These are phyloP conservation scores for Itoplectis maculator DNA, from an alignment of 2,888 invertebrate species.

Conservation along the genomic window DNA sequence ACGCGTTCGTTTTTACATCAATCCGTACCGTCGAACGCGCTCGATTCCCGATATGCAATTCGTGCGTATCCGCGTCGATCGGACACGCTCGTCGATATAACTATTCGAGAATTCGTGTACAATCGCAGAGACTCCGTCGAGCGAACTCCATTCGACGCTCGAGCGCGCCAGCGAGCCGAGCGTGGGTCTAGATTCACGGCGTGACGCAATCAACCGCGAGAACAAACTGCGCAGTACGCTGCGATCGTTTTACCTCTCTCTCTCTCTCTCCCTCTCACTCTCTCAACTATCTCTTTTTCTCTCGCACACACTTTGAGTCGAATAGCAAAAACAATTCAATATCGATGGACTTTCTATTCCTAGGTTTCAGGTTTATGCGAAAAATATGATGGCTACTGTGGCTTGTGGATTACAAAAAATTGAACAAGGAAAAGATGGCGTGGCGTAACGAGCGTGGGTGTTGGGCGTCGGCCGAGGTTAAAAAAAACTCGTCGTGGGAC, in stretches of 20 bases:
- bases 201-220: conserved; percentile 67
- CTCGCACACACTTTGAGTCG: no score
- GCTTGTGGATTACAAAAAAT: not conserved
- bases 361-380: not conserved
- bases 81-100: no score
- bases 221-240: conserved; percentile 68
- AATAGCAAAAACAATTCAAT: not conserved
- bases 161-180: conserved; percentile 8
- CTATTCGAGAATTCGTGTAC: conserved; percentile 15
- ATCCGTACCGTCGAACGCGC: not conserved
- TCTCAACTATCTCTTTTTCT: not conserved
- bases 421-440: not conserved
- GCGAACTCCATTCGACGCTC: conserved; percentile 5
- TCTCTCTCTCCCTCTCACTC: not conserved
- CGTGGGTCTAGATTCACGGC: conserved; percentile 65
- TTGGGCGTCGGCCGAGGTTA: conserved; percentile 33
- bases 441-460: not conserved
- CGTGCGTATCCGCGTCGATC: no score
- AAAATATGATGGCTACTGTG: not conserved
- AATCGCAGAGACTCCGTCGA: conserved; percentile 9
- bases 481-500: not conserved
- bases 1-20: not conserved
- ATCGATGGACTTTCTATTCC: not conserved
- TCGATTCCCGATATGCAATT: no score
- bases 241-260: not conserved